phyloP scores from a whole-genome alignment of 2,113 vertebrate genomes.

The Sminthopsis crassicaudata region DNA sequence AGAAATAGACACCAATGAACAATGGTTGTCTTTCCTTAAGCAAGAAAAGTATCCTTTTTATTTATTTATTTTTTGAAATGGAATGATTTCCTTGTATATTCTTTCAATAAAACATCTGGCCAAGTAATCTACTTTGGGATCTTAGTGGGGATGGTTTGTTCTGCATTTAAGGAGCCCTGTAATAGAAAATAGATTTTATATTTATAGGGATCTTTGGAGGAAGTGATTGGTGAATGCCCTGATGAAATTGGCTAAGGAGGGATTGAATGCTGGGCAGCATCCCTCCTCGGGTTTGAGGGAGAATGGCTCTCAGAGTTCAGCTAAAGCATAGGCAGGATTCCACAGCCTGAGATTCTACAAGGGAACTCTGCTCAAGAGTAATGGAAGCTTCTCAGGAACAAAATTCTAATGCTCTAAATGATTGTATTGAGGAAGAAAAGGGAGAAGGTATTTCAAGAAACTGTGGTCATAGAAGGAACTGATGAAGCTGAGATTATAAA shows the following conservation, averaged over 20 bases:
- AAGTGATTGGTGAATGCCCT: not conserved
- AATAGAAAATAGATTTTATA: not conserved
- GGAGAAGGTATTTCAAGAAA: not conserved
- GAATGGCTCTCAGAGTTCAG: not conserved
- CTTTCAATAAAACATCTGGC: slow-evolving; percentile 34
- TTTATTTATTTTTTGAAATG: slow-evolving; percentile 42
- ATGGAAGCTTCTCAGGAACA: slow-evolving; percentile 1
- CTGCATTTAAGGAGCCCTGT: slow-evolving; percentile 29
- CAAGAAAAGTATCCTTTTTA: slow-evolving; percentile 4
- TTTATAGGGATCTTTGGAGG: not conserved
- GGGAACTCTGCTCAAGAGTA: not conserved
- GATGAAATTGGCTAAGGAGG: not conserved
- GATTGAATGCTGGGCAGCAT: not conserved
- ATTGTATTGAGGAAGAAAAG: not conserved
- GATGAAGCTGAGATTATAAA: not conserved
- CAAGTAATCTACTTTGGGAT: slow-evolving; percentile 16
- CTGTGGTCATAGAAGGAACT: not conserved
- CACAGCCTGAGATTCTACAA: not conserved
- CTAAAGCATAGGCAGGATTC: not conserved
- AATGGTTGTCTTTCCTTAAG: slow-evolving; percentile 32
- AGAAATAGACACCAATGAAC: not conserved
- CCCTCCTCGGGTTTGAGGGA: not conserved
- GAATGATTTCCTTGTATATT: slow-evolving; percentile 37
- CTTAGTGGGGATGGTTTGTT: not conserved
- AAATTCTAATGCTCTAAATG: not conserved